Conservation (phyloP, 2,888 invertebrate genomes). For the Amphipyra berbera region DNA sequence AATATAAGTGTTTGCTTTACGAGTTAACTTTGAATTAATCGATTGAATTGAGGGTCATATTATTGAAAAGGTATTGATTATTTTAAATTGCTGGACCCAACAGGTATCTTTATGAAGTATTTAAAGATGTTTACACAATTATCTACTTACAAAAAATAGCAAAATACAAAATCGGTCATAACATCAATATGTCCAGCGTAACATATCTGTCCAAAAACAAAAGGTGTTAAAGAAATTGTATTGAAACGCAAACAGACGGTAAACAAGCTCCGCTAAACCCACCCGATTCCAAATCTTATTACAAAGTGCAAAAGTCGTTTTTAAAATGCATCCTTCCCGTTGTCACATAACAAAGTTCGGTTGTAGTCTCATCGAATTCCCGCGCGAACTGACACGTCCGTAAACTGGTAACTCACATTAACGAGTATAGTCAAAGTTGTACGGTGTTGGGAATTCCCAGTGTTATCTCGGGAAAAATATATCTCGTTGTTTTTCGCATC, state of each 20-base stretch:
- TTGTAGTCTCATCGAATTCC: conserved; percentile 57
- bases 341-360: conserved; percentile 50
- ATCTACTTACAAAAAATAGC: not conserved
- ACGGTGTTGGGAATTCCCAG: conserved; percentile 29
- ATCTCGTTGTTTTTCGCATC: conserved; percentile 51
- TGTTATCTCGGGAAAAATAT: conserved; percentile 53
- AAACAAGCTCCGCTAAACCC: conserved; percentile 33
- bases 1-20: conserved; percentile 30
- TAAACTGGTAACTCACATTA: conserved; percentile 65
- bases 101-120: too few relatives aligned
- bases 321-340: conserved; percentile 36
- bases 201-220: conserved; percentile 26
- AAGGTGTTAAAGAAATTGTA: conserved; percentile 50
- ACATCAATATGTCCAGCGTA: not conserved
- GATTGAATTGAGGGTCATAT: conserved; percentile 13
- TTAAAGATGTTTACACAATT: too few relatives aligned
- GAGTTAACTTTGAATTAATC: conserved; percentile 39
- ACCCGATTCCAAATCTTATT: conserved; percentile 42
- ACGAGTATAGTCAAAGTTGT: conserved; percentile 60
- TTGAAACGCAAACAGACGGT: conserved; percentile 39
- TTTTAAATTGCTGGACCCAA: not conserved
- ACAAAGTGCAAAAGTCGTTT: conserved; percentile 33
- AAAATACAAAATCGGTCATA: not conserved
- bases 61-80: not conserved
- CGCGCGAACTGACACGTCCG: conserved; percentile 53